A percentile compares a stretch with the other conserved stretches of the same genome.
Conservation (phyloP, 2,888 invertebrate genomes). For the Cataglyphis livida region DNA sequence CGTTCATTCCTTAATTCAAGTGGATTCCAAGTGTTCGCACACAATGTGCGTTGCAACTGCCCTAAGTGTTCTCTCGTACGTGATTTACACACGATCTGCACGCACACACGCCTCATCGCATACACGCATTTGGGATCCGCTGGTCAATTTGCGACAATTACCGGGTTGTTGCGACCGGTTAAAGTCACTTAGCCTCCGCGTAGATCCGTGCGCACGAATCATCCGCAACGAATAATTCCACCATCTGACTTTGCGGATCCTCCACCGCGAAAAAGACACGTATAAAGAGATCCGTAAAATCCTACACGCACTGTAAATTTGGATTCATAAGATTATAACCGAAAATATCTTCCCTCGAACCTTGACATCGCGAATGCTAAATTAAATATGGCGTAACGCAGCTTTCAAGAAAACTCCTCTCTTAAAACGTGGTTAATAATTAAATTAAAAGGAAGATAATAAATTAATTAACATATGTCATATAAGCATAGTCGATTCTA, state of each 20-base stretch:
- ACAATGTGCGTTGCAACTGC: not conserved
- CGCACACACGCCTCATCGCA: not conserved
- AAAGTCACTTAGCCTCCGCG: constrained; percentile 73
- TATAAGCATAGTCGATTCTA: not conserved
- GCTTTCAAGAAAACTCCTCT: not conserved
- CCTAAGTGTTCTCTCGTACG: constrained; percentile 18
- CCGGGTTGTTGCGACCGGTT: constrained; percentile 76
- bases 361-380: not conserved
- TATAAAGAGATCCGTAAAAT: constrained; percentile 1
- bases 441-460: not conserved
- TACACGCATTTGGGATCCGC: constrained; percentile 69
- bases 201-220: constrained; percentile 39
- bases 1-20: not conserved
- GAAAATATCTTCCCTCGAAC: not conserved
- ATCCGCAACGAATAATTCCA: constrained; percentile 38
- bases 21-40: not conserved
- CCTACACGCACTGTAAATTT: not conserved
- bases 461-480: not conserved
- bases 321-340: too few relatives aligned
- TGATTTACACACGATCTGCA: constrained; percentile 57
- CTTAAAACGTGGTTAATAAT: not conserved
- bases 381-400: not conserved
- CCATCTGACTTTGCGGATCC: constrained; percentile 13
- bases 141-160: constrained; percentile 80
- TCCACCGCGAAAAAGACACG: not conserved